Evolutionary conservation across 2,113 vertebrate species (phyloP).

Genomic region (Ornithorhynchus anatinus): DNA sequence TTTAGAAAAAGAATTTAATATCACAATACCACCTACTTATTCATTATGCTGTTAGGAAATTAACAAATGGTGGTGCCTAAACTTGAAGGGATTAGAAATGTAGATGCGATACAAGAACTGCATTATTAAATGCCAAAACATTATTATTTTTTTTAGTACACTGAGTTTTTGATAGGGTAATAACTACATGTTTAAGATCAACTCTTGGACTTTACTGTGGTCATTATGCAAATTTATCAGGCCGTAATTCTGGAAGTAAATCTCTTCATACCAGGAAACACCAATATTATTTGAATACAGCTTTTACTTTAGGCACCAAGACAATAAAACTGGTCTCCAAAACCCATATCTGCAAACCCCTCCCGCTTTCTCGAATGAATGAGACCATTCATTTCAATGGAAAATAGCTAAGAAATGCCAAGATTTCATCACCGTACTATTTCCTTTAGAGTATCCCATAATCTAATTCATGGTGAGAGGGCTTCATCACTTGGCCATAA

Average conservation of each 20-base stretch:
- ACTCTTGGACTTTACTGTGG: accelerated
- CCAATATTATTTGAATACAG: not conserved
- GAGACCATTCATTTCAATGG: not conserved
- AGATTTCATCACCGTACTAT: not conserved
- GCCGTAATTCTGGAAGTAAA: not conserved
- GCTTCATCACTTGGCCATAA: not conserved
- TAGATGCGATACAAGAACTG: not conserved
- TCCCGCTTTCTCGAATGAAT: not conserved
- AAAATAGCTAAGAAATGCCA: not conserved
- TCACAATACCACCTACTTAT: not conserved
- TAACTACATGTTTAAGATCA: not conserved
- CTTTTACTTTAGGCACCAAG: not conserved
- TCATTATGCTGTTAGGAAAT: too few species aligned
- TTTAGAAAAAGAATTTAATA: not conserved
- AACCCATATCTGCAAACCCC: not conserved
- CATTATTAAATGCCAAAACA: not conserved
- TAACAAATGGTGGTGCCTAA: too few species aligned
- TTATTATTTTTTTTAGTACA: too few species aligned
- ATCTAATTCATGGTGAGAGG: not conserved
- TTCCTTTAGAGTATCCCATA: not conserved
- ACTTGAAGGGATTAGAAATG: not conserved
- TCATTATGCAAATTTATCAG: not conserved
- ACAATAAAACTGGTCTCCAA: not conserved
- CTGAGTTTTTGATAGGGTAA: not conserved
- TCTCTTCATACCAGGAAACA: not conserved